Conservation (phyloP, 2,113 vertebrate genomes). For the Noctilio leporinus region DNA sequence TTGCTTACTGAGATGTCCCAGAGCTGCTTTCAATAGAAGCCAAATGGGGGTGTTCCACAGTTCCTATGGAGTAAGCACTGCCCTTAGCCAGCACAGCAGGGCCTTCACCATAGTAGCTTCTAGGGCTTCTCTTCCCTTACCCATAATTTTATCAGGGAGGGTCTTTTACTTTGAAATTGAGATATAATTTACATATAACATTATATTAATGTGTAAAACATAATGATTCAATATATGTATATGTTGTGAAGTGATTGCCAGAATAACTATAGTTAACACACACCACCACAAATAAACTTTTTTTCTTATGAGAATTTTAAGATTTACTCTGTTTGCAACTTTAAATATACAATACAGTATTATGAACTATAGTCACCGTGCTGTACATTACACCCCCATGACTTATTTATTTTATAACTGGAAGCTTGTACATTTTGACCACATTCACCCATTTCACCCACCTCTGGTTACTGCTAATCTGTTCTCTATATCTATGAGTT, state of each 20-base stretch:
- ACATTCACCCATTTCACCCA: background rate
- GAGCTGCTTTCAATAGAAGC: background rate
- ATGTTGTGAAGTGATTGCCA: background rate
- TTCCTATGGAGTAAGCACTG: background rate
- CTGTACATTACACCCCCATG: background rate
- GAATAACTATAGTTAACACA: background rate
- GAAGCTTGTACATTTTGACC: background rate
- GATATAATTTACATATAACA: background rate
- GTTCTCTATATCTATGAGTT: background rate
- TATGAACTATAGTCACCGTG: background rate
- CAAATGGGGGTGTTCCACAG: background rate
- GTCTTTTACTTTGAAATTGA: background rate
- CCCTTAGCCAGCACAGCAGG: background rate
- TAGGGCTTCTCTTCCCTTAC: background rate
- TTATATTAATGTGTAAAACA: background rate
- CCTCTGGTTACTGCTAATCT: background rate
- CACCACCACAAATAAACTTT: background rate
- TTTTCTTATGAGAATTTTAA: background rate
- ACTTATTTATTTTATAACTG: background rate
- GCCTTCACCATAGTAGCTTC: background rate
- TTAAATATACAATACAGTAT: background rate
- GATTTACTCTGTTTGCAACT: background rate
- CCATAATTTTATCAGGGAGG: background rate
- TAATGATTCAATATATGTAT: background rate
- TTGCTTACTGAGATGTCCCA: background rate